These are phyloP conservation scores for Epinotia demarniana DNA, from an alignment of 2,888 invertebrate species.

Conservation along the genomic window DNA sequence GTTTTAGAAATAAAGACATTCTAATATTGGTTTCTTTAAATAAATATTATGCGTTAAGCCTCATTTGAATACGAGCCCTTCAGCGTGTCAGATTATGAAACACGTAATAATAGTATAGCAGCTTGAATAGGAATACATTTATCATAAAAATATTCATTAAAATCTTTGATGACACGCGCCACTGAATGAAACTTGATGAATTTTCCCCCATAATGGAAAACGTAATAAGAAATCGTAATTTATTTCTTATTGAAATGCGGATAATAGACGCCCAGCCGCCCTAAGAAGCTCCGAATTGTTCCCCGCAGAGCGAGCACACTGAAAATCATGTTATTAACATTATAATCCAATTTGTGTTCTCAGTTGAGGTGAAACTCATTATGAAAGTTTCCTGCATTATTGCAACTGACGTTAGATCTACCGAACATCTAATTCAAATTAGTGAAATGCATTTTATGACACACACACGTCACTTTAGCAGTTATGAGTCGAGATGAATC, in stretches of 20 bases:
- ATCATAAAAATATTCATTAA: conserved; percentile 69
- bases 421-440: conserved; percentile 57
- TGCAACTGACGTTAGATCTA: conserved; percentile 73
- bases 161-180: conserved; percentile 68
- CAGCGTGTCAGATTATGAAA: conserved; percentile 27
- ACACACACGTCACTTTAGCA: conserved; percentile 58
- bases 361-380: conserved; percentile 78
- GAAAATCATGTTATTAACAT: conserved; percentile 79
- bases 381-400: conserved; percentile 76
- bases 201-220: conserved; percentile 79
- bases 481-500: conserved; percentile 56
- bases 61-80: conserved; percentile 12
- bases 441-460: conserved; percentile 72
- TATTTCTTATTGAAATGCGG: conserved; percentile 84
- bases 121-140: conserved; percentile 46
- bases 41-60: conserved; percentile 6
- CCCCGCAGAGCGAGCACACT: conserved; percentile 65
- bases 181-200: conserved; percentile 78
- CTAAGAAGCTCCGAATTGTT: conserved; percentile 73
- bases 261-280: conserved; percentile 77
- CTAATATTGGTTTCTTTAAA: not conserved
- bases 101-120: conserved; percentile 40
- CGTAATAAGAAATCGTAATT: conserved; percentile 84
- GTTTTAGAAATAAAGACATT: not conserved
- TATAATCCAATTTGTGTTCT: conserved; percentile 81